Evolutionary conservation across 2,888 invertebrate genomes (phyloP).

Genomic region (Epirrita christyi): DNA sequence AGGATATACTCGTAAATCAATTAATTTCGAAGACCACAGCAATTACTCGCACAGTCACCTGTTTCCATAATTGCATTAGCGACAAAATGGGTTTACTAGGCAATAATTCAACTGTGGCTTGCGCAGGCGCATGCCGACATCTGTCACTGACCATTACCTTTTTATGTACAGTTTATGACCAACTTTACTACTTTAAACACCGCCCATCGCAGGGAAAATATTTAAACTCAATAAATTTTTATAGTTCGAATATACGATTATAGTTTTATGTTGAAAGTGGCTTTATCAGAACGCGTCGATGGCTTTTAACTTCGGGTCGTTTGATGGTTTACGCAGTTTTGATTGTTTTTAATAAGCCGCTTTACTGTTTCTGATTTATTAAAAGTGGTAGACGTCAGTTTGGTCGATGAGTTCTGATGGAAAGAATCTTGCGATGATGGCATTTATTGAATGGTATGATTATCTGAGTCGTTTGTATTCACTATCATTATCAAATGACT

Average conservation of each 20-base stretch:
- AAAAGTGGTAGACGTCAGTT: conserved; percentile 2
- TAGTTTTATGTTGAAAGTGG: conserved; percentile 68
- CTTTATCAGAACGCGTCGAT: conserved; percentile 57
- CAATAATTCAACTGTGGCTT: conserved; percentile 30
- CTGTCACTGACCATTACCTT: conserved; percentile 61
- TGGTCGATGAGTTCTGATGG: background rate
- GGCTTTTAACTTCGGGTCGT: conserved; percentile 57
- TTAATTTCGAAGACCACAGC: conserved; percentile 21
- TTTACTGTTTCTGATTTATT: conserved; percentile 31
- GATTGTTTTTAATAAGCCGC: conserved; percentile 52
- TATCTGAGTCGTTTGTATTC: background rate
- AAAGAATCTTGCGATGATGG: too few relatives aligned
- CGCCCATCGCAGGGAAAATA: conserved; percentile 69
- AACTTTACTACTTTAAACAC: conserved; percentile 45
- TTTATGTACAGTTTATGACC: conserved; percentile 57
- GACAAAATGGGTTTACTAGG: conserved; percentile 31
- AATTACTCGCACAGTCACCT: conserved; percentile 28
- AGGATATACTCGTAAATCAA: conserved; percentile 25
- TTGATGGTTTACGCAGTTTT: conserved; percentile 57
- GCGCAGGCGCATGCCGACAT: conserved; percentile 53
- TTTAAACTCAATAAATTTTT: conserved; percentile 75
- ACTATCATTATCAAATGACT: background rate
- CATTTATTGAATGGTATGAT: background rate
- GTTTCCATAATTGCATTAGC: conserved; percentile 28
- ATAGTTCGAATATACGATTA: conserved; percentile 66